Evolutionary conservation across 2,797 vertebrate genomes (phyloP).

Genomic region (Micrastur ruficollis): DNA sequence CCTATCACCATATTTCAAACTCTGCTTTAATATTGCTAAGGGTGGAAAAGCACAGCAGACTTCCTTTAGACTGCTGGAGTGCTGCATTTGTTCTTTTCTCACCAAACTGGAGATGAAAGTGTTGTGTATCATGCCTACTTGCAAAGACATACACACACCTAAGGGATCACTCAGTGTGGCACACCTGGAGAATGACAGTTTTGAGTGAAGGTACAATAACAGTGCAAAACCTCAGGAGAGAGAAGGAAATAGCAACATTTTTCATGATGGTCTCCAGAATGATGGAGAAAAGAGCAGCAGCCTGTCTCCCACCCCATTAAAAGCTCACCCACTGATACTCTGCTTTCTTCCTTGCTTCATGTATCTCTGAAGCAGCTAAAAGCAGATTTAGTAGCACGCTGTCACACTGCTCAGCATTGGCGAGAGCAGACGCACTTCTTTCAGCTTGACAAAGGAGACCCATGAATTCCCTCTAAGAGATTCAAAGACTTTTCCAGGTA

Average conservation of each 20-base stretch:
- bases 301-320: slow-evolving; percentile 73
- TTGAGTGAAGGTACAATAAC: not conserved
- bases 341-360: slow-evolving; percentile 70
- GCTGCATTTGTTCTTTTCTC: not conserved
- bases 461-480: slow-evolving; percentile 59
- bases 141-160: not conserved
- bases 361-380: slow-evolving; percentile 64
- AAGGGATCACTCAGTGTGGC: not conserved
- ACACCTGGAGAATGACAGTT: not conserved
- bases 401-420: slow-evolving; percentile 51
- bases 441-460: slow-evolving; percentile 61
- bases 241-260: slow-evolving; percentile 62
- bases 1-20: not conserved
- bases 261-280: slow-evolving; percentile 65
- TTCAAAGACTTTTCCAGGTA: slow-evolving; percentile 71
- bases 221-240: slow-evolving; percentile 8
- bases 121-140: not conserved
- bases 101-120: not conserved
- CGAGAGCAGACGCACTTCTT: slow-evolving; percentile 37
- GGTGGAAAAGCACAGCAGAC: not conserved
- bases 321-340: slow-evolving; percentile 69
- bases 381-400: slow-evolving; percentile 60
- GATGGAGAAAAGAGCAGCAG: slow-evolving; percentile 70
- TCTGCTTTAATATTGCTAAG: not conserved
- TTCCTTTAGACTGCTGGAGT: not conserved